These are phyloP conservation scores for Heteromormyrus szaboi DNA, from an alignment of 2,797 vertebrate genomes.

Conservation along the genomic window DNA sequence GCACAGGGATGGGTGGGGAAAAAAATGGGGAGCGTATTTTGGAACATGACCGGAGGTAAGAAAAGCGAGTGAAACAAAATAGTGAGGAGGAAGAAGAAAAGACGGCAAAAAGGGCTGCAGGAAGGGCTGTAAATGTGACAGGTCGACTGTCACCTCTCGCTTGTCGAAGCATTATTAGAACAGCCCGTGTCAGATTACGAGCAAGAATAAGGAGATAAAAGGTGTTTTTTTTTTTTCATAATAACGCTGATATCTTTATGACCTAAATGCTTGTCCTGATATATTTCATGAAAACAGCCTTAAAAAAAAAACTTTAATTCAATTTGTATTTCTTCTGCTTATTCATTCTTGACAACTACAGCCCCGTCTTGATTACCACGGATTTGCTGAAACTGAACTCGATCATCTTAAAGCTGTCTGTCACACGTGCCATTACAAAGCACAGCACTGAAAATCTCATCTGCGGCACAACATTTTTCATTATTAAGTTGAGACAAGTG, in stretches of 20 bases:
- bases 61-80: neutral
- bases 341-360: neutral
- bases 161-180: neutral
- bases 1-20: neutral
- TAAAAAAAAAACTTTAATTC: neutral
- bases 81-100: neutral
- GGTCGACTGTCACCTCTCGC: neutral
- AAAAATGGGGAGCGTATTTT: neutral
- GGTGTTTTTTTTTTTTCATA: neutral
- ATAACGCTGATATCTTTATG: neutral
- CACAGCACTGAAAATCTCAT: neutral
- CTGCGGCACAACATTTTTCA: neutral
- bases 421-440: neutral
- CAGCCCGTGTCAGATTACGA: neutral
- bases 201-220: neutral
- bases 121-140: neutral
- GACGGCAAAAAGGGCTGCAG: neutral
- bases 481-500: neutral
- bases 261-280: neutral
- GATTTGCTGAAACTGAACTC: neutral
- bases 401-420: neutral
- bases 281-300: neutral
- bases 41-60: neutral
- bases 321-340: neutral
- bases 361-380: neutral